phyloP scores from a whole-genome alignment of 2,797 vertebrate genomes.

The Diceros bicornis region DNA sequence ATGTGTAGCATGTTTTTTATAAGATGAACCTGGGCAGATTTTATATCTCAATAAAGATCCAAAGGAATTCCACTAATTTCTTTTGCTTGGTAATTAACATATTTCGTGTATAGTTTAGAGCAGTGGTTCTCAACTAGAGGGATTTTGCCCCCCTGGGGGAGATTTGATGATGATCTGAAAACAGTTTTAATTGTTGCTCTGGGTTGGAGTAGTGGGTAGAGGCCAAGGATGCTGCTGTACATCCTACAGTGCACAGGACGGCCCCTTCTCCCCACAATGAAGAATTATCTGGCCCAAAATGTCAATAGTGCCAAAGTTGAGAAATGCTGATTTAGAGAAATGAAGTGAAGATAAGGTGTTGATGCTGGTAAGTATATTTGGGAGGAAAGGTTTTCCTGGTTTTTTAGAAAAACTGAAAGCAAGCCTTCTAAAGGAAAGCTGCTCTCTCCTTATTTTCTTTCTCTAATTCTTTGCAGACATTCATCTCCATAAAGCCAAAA shows the following conservation, averaged over 20 bases:
- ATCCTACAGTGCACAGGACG: background rate
- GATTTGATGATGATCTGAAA: background rate
- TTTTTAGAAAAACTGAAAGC: background rate
- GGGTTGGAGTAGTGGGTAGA: background rate
- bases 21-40: background rate
- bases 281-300: background rate
- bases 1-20: background rate
- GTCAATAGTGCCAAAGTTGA: background rate
- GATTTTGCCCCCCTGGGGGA: background rate
- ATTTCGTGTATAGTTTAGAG: background rate
- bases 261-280: background rate
- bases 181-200: background rate
- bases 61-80: background rate
- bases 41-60: background rate
- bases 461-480: background rate
- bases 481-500: background rate
- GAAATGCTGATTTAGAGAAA: background rate
- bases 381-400: background rate
- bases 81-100: background rate
- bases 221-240: background rate
- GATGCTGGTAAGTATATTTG: background rate
- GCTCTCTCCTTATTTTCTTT: background rate
- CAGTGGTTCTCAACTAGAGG: slow-evolving; percentile 31
- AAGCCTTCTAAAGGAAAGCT: background rate
- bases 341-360: background rate